phyloP scores from a whole-genome alignment of 1,140 invertebrate genomes.

The Samia ricini region DNA sequence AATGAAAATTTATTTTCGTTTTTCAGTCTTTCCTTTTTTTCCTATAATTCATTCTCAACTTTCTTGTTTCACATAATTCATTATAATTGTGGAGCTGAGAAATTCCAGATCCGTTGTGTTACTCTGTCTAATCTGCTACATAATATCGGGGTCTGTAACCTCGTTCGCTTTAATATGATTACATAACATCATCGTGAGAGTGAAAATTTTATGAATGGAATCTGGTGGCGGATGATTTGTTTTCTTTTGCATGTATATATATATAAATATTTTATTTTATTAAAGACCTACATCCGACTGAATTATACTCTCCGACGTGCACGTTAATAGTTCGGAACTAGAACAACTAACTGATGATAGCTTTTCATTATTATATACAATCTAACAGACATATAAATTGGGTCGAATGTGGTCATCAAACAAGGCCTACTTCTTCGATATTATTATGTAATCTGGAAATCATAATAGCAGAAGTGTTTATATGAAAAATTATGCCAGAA shows the following conservation, averaged over 20 bases:
- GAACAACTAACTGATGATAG: slow-evolving; percentile 18
- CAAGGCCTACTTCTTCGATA: slow-evolving; percentile 17
- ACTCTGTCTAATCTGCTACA: slow-evolving; percentile 30
- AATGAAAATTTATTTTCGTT: too few species aligned
- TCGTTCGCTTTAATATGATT: slow-evolving; percentile 32
- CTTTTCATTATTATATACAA: slow-evolving; percentile 17
- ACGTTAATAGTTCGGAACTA: slow-evolving; percentile 23
- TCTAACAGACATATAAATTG: slow-evolving; percentile 16
- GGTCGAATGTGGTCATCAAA: slow-evolving; percentile 22
- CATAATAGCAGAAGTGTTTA: slow-evolving; percentile 1
- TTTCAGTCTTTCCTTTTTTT: too few species aligned
- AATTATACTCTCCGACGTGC: slow-evolving; percentile 28
- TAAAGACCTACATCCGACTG: slow-evolving; percentile 38
- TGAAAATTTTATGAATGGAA: slow-evolving; percentile 44
- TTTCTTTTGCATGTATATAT: slow-evolving; percentile 34
- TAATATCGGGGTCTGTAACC: slow-evolving; percentile 27
- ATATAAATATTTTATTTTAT: slow-evolving; percentile 35
- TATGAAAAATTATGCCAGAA: not conserved
- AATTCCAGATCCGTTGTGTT: slow-evolving; percentile 24
- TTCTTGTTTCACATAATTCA: not conserved
- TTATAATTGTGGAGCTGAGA: slow-evolving; percentile 17
- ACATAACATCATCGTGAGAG: slow-evolving; percentile 27
- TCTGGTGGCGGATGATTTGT: slow-evolving; percentile 32
- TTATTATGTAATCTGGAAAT: slow-evolving; percentile 20
- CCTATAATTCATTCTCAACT: not conserved